Conservation (phyloP, 2,113 vertebrate species). For the Triplophysa dalaica region DNA sequence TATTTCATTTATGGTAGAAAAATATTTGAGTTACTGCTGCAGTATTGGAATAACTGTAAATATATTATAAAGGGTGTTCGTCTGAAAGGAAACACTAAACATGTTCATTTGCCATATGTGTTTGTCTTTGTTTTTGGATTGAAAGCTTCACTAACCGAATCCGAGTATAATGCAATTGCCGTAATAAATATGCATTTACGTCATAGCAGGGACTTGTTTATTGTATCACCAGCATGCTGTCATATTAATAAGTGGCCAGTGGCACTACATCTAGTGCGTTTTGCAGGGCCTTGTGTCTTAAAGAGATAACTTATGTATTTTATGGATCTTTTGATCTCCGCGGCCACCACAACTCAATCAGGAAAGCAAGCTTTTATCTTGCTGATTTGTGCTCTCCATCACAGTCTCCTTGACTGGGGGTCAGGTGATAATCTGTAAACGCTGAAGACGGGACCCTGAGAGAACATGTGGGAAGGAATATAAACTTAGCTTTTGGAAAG, state of each 20-base stretch:
- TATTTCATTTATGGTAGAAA: slow-evolving; percentile 46
- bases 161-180: not conserved
- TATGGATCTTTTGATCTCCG: slow-evolving; percentile 10
- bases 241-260: not conserved
- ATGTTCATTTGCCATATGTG: not conserved
- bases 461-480: slow-evolving; percentile 46
- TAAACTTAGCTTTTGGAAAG: slow-evolving; percentile 73
- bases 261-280: too few species aligned
- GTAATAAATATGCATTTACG: not conserved
- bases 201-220: not conserved
- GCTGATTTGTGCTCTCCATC: slow-evolving; percentile 28
- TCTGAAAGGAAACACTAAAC: not conserved
- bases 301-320: slow-evolving; percentile 26
- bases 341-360: not conserved
- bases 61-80: slow-evolving; percentile 5
- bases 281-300: not conserved
- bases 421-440: slow-evolving; percentile 64
- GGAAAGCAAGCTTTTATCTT: slow-evolving; percentile 34
- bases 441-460: slow-evolving; percentile 33
- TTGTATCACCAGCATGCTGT: not conserved
- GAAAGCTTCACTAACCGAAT: not conserved
- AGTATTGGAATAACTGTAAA: slow-evolving; percentile 44
- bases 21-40: slow-evolving; percentile 43
- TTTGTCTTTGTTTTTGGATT: not conserved
- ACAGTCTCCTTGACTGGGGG: slow-evolving; percentile 59